phyloP scores from a whole-genome alignment of 2,888 invertebrate genomes.

The Pammene fasciana region DNA sequence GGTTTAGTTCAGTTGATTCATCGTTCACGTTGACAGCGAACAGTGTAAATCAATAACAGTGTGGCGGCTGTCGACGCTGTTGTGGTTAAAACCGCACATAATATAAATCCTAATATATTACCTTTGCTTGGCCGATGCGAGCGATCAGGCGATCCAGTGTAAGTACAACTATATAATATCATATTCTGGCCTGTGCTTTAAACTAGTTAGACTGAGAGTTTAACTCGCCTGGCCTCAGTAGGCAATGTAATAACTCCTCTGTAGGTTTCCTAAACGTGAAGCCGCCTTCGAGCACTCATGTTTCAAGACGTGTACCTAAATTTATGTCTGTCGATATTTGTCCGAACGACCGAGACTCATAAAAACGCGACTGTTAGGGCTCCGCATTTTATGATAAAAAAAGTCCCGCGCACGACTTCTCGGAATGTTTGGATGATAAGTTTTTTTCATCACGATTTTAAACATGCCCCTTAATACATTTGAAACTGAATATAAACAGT shows the following conservation, averaged over 20 bases:
- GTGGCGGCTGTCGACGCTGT: slow-evolving; percentile 35
- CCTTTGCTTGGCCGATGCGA: neutral
- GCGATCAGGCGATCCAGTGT: neutral
- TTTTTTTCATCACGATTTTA: slow-evolving; percentile 20
- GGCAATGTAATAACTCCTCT: neutral
- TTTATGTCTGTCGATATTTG: slow-evolving; percentile 31
- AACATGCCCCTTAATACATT: neutral
- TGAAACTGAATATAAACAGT: neutral
- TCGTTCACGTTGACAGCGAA: slow-evolving; percentile 45
- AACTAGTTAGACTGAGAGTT: neutral
- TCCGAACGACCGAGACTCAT: slow-evolving; percentile 16
- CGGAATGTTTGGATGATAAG: slow-evolving; percentile 10
- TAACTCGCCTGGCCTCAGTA: neutral
- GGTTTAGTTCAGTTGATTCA: slow-evolving; percentile 46
- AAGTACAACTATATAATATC: neutral
- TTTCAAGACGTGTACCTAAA: slow-evolving; percentile 28
- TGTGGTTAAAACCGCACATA: slow-evolving; percentile 27
- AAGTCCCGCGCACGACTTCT: slow-evolving; percentile 17
- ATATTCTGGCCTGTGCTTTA: neutral
- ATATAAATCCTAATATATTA: slow-evolving; percentile 12
- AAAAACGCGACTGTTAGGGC: slow-evolving; percentile 25
- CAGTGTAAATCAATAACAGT: slow-evolving; percentile 52
- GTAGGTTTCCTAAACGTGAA: slow-evolving; percentile 9
- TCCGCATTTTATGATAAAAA: slow-evolving; percentile 17
- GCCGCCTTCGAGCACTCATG: slow-evolving; percentile 29